Evolutionary conservation across 2,797 vertebrate genomes (phyloP).

Genomic region (Coilia nasus): DNA sequence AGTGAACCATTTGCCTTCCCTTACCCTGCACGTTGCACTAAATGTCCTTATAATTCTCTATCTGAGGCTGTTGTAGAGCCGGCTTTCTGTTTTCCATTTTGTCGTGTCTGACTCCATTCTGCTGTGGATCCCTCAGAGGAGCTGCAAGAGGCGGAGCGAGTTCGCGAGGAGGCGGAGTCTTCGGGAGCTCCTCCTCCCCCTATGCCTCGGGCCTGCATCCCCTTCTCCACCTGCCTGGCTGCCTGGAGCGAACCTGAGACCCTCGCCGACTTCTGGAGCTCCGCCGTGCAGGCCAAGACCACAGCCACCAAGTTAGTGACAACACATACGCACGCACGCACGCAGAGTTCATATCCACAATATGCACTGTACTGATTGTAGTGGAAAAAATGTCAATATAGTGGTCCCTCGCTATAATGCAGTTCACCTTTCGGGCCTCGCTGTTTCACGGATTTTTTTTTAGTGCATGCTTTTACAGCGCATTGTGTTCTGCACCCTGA

Average conservation of each 20-base stretch:
- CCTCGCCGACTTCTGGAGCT: constrained; percentile 98
- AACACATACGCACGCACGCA: not conserved
- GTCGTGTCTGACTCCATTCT: not conserved
- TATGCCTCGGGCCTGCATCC: constrained; percentile 92
- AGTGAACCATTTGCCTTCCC: not conserved
- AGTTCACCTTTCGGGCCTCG: too few relatives aligned
- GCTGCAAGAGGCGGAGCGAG: constrained; percentile 90
- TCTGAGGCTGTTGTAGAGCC: not conserved
- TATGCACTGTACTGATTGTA: not conserved
- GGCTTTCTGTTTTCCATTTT: not conserved
- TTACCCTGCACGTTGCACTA: not conserved
- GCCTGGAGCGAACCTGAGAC: constrained; percentile 94
- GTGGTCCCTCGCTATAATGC: too few relatives aligned
- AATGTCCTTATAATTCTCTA: not conserved
- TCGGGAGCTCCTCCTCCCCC: constrained; percentile 81
- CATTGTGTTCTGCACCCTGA: too few relatives aligned
- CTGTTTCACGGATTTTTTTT: too few relatives aligned
- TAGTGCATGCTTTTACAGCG: too few relatives aligned
- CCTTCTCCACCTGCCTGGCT: constrained; percentile 94
- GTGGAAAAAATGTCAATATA: too few relatives aligned
- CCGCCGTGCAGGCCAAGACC: constrained; percentile 94
- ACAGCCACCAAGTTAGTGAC: constrained; percentile 90
- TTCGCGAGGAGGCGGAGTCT: constrained; percentile 87
- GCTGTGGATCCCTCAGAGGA: constrained; percentile 76
- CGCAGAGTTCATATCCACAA: not conserved